A percentile compares a stretch with the other conserved stretches of the same genome.
phyloP scores from a whole-genome alignment of 2,113 vertebrate genomes.

The Eclectus roratus region DNA sequence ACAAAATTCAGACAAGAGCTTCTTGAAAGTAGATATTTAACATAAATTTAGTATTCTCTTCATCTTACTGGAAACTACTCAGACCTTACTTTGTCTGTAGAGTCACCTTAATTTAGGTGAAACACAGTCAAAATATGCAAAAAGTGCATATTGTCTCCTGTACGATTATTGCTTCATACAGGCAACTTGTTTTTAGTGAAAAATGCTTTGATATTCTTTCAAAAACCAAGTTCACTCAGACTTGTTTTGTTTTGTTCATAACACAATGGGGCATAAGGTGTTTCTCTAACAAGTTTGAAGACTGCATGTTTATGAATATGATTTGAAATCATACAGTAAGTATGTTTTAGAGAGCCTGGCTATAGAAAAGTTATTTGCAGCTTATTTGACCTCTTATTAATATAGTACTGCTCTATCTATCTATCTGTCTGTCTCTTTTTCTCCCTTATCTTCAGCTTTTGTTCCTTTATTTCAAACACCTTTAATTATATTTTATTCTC shows the following conservation, averaged over 20 bases:
- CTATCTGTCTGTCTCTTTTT: background rate
- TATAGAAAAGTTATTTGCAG: background rate
- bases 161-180: background rate
- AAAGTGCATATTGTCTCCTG: background rate
- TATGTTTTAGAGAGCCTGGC: background rate
- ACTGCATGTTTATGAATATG: background rate
- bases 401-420: background rate
- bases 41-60: background rate
- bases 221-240: background rate
- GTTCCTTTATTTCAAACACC: slow-evolving; percentile 30
- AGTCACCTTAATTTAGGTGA: background rate
- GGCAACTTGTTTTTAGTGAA: background rate
- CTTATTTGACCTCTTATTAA: background rate
- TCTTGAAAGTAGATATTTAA: background rate
- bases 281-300: background rate
- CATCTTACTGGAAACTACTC: background rate
- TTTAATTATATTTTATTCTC: slow-evolving; percentile 47
- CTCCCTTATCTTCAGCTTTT: background rate
- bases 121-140: background rate
- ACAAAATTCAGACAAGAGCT: background rate
- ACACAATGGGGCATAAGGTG: background rate
- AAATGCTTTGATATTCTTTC: background rate
- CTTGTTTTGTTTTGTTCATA: background rate
- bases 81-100: background rate
- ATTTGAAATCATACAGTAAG: background rate